phyloP scores from a whole-genome alignment of 2,797 vertebrate species.

The Halcyon smyrnensis region DNA sequence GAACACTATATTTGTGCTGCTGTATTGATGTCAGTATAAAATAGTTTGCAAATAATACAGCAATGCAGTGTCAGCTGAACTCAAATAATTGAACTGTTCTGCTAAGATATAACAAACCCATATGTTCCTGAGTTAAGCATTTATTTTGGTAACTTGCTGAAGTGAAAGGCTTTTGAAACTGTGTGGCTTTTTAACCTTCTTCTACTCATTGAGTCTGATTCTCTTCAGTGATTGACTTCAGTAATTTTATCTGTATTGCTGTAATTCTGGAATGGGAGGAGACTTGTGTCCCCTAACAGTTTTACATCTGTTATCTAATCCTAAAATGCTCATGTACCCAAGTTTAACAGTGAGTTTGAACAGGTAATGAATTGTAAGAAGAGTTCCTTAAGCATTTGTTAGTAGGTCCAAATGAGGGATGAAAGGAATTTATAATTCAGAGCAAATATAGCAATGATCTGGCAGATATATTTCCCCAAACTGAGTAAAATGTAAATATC shows the following conservation, averaged over 20 bases:
- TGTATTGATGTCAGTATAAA: neutral
- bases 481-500: neutral
- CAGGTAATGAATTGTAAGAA: neutral
- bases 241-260: neutral
- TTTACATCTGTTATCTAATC: neutral
- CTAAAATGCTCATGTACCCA: neutral
- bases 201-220: neutral
- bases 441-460: neutral
- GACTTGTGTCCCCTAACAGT: neutral
- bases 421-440: neutral
- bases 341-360: neutral
- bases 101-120: neutral
- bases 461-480: neutral
- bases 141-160: neutral
- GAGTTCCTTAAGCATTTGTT: neutral
- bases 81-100: constrained; percentile 32
- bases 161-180: neutral
- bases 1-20: constrained; percentile 12
- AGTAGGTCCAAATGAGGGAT: neutral
- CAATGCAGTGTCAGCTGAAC: constrained; percentile 3
- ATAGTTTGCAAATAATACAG: constrained; percentile 33
- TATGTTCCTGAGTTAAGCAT: neutral
- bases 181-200: constrained; percentile 7
- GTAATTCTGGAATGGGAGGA: neutral
- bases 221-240: neutral